phyloP scores from a whole-genome alignment of 1,140 invertebrate genomes.

The Trialeurodes vaporariorum region DNA sequence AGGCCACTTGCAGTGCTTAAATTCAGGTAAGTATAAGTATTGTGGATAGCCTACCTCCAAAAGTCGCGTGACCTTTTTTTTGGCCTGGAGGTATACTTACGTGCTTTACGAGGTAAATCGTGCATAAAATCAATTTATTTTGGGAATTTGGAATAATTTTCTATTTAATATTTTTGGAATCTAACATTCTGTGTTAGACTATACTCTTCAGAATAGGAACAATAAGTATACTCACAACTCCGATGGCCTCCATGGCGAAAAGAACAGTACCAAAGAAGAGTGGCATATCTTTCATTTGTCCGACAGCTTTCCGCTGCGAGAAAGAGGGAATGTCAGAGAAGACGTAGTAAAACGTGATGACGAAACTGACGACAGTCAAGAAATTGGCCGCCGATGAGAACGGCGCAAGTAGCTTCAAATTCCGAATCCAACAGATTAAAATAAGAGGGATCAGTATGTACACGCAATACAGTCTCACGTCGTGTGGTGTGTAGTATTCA shows the following conservation, averaged over 20 bases:
- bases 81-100: no score
- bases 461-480: constrained; percentile 41
- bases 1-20: no score
- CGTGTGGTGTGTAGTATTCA: constrained; percentile 34
- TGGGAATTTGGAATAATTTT: no score
- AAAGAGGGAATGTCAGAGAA: constrained; percentile 44
- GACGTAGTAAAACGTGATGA: constrained; percentile 55
- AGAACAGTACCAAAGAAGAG: constrained; percentile 52
- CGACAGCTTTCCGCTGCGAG: constrained; percentile 34
- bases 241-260: constrained; percentile 53
- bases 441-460: constrained; percentile 50
- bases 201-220: no score
- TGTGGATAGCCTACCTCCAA: no score
- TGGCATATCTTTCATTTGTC: constrained; percentile 38
- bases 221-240: constrained; percentile 49
- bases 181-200: no score
- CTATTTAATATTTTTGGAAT: no score
- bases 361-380: constrained; percentile 47
- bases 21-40: no score
- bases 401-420: constrained; percentile 58
- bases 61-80: no score
- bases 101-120: no score
- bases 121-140: no score
- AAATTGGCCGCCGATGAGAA: constrained; percentile 62
- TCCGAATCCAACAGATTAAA: constrained; percentile 54